phyloP scores from a whole-genome alignment of 2,888 invertebrate genomes.

The Formica aserva region DNA sequence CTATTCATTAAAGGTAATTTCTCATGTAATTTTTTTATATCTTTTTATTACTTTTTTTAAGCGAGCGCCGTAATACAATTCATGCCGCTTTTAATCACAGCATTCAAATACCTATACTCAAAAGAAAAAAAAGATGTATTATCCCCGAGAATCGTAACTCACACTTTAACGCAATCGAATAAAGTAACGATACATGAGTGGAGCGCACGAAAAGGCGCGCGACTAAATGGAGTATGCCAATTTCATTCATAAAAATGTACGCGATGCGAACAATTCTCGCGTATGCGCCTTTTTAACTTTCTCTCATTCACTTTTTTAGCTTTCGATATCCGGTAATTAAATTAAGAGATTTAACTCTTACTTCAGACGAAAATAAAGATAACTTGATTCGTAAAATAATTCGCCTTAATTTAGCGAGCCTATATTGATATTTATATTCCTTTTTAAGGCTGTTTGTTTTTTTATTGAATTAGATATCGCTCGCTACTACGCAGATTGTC shows the following conservation, averaged over 20 bases:
- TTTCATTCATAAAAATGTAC: constrained; percentile 3
- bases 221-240: background rate
- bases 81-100: background rate
- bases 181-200: constrained; percentile 17
- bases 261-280: background rate
- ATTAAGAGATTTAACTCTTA: constrained; percentile 1
- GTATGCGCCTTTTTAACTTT: constrained; percentile 5
- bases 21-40: background rate
- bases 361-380: constrained; percentile 2
- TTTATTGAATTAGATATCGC: background rate
- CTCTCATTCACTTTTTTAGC: constrained; percentile 8
- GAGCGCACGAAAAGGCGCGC: background rate
- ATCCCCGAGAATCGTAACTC: constrained; percentile 1
- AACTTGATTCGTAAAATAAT: constrained; percentile 33
- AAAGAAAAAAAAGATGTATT: background rate
- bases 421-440: background rate
- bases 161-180: constrained; percentile 19
- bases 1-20: background rate
- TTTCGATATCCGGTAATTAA: constrained; percentile 9
- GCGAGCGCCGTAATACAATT: background rate
- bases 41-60: background rate
- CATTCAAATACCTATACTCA: background rate
- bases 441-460: background rate
- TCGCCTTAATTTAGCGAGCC: constrained; percentile 10
- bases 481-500: background rate